Evolutionary conservation across 2,888 invertebrate genomes (phyloP).

Genomic region (Drosophila kambysellisi): DNA sequence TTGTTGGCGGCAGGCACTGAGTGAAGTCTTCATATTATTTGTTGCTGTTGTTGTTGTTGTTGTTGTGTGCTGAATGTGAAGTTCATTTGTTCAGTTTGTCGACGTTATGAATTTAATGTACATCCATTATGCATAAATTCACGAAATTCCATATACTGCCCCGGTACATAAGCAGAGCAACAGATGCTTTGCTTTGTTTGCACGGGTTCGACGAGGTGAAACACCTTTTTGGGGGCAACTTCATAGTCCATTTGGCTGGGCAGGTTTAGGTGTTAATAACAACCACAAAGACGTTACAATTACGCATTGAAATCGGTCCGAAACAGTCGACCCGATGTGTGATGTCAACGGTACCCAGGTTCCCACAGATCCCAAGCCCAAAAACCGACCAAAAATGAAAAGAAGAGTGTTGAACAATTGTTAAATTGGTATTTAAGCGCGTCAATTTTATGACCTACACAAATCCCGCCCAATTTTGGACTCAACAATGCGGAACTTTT

Average conservation of each 20-base stretch:
- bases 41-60: conserved; percentile 4
- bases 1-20: conserved; percentile 7
- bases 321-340: conserved; percentile 59
- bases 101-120: conserved; percentile 79
- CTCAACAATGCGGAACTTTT: conserved; percentile 62
- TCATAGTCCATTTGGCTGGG: conserved; percentile 81
- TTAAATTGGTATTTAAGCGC: conserved; percentile 68
- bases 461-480: conserved; percentile 17
- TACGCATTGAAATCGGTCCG: conserved; percentile 78
- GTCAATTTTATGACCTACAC: conserved; percentile 61
- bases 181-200: conserved; percentile 62
- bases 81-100: conserved; percentile 51
- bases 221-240: conserved; percentile 58
- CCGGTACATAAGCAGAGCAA: conserved; percentile 20
- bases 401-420: conserved; percentile 71
- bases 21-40: conserved; percentile 18
- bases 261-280: conserved; percentile 77
- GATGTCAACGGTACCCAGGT: conserved; percentile 72
- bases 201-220: conserved; percentile 54
- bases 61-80: conserved; percentile 18
- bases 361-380: conserved; percentile 61
- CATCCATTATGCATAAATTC: conserved; percentile 80
- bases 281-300: conserved; percentile 82
- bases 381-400: neutral
- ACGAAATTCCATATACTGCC: conserved; percentile 71